These are phyloP conservation scores for Eristalinus sepulchralis DNA, from an alignment of 2,888 invertebrate genomes.

Conservation along the genomic window DNA sequence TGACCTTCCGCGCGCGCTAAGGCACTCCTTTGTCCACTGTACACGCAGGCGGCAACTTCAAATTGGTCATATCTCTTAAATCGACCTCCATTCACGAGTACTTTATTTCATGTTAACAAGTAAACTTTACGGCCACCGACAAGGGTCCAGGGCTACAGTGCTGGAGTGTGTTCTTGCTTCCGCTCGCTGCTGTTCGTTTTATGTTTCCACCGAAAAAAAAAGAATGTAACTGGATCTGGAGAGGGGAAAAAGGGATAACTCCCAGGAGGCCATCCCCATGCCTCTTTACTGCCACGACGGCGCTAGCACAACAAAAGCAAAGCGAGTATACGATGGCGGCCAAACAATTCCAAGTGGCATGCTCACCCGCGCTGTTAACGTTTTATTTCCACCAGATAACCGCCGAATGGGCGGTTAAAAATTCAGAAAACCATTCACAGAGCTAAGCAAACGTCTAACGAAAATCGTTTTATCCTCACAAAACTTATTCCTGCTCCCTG, in stretches of 20 bases:
- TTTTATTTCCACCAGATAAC: slow-evolving; percentile 54
- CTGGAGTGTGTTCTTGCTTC: neutral
- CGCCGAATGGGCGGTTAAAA: slow-evolving; percentile 52
- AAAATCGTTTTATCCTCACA: slow-evolving; percentile 54
- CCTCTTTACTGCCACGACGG: neutral
- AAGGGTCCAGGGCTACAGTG: neutral
- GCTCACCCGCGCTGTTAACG: slow-evolving; percentile 7
- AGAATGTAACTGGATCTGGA: neutral
- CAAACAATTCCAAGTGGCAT: neutral
- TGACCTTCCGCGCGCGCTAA: neutral
- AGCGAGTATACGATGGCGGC: neutral
- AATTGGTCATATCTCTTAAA: slow-evolving; percentile 13
- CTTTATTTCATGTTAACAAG: slow-evolving; percentile 28
- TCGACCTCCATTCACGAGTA: slow-evolving; percentile 1
- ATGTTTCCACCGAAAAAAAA: neutral
- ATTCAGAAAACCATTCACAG: slow-evolving; percentile 50
- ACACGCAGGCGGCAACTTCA: neutral
- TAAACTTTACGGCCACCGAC: neutral
- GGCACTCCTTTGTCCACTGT: neutral
- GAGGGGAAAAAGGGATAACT: neutral
- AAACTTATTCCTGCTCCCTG: slow-evolving; percentile 49
- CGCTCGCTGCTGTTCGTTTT: neutral
- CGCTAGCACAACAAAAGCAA: neutral
- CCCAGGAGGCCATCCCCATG: neutral
- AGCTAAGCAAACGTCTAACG: slow-evolving; percentile 39